These are phyloP conservation scores for Trachelus iudaicus DNA, from an alignment of 2,888 invertebrate species.

Conservation along the genomic window DNA sequence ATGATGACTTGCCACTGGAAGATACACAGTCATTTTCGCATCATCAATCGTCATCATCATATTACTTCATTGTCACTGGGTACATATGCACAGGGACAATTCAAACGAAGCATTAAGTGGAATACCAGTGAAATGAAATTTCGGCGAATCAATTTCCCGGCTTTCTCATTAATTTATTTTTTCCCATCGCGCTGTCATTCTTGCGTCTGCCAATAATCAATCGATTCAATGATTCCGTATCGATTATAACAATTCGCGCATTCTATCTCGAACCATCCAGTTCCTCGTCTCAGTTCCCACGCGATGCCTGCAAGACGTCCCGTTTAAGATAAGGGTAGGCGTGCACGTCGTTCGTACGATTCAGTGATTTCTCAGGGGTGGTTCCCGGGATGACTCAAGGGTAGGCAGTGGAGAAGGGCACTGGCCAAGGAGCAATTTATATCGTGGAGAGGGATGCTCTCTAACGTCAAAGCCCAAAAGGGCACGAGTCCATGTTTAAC, in stretches of 20 bases:
- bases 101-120: not conserved
- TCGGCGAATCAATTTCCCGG: not conserved
- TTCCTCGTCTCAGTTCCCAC: not conserved
- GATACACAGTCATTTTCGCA: not conserved
- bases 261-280: not conserved
- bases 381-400: not conserved
- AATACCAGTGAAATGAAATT: not conserved
- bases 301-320: not conserved
- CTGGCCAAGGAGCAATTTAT: not conserved
- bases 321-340: not conserved
- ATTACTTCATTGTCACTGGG: not conserved
- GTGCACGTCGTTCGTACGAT: not conserved
- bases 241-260: not conserved
- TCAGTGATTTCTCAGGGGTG: not conserved
- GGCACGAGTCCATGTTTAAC: not conserved
- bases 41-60: not conserved
- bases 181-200: not conserved
- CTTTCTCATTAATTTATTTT: not conserved
- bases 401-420: not conserved
- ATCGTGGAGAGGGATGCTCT: not conserved
- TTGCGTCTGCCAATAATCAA: not conserved
- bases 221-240: not conserved
- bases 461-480: not conserved
- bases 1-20: not conserved
- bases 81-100: not conserved